Evolutionary conservation across 2,888 invertebrate species (phyloP).

Genomic region (Crematogaster levior): DNA sequence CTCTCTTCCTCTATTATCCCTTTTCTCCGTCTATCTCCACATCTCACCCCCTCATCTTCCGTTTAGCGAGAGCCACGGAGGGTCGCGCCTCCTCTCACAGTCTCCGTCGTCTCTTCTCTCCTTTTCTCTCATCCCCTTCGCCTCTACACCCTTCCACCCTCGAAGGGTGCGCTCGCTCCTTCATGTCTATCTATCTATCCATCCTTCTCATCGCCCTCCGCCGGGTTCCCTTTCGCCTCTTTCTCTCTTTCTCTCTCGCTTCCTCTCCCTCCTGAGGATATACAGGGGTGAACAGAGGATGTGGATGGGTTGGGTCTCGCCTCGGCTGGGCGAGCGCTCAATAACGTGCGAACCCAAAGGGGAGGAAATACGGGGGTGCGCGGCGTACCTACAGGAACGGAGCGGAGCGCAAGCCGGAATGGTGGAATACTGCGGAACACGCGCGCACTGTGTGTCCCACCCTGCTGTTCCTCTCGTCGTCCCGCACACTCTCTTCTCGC

Average conservation of each 20-base stretch:
- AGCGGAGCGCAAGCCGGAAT: slow-evolving; percentile 77
- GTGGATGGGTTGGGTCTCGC: slow-evolving; percentile 87
- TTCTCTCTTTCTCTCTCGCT: slow-evolving; percentile 56
- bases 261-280: slow-evolving; percentile 73
- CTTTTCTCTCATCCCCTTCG: slow-evolving; percentile 52
- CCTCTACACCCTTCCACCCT: slow-evolving; percentile 40
- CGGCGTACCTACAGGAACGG: slow-evolving; percentile 79
- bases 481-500: slow-evolving; percentile 34
- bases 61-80: slow-evolving; percentile 78
- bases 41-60: slow-evolving; percentile 67
- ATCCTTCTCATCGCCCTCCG: slow-evolving; percentile 59
- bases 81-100: slow-evolving; percentile 65
- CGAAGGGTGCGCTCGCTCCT: slow-evolving; percentile 32
- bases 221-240: slow-evolving; percentile 63
- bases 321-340: slow-evolving; percentile 88
- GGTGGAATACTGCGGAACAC: slow-evolving; percentile 77
- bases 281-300: slow-evolving; percentile 81
- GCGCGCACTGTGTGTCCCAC: slow-evolving; percentile 62
- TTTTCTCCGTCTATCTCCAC: slow-evolving; percentile 59
- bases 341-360: slow-evolving; percentile 88
- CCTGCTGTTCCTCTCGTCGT: slow-evolving; percentile 60
- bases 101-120: slow-evolving; percentile 48
- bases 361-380: slow-evolving; percentile 84
- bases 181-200: slow-evolving; percentile 42
- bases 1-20: slow-evolving; percentile 48